Evolutionary conservation across 2,797 vertebrate species (phyloP).

Genomic region (Acridotheres tristis): DNA sequence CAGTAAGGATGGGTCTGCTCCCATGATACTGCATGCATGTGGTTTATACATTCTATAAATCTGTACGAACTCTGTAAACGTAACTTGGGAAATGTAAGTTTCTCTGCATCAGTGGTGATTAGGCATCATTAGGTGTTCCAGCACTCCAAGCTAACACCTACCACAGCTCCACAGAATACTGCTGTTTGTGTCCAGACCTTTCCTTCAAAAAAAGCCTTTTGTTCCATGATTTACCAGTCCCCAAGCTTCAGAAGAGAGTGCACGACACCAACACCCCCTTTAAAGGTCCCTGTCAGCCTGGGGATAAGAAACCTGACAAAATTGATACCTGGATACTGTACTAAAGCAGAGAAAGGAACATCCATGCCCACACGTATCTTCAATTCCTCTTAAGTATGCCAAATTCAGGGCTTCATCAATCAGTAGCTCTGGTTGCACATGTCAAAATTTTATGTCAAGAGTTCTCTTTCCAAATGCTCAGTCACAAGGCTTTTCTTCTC

Average conservation of each 20-base stretch:
- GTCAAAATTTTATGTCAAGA: neutral
- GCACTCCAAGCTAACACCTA: neutral
- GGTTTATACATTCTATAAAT: neutral
- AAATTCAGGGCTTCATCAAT: neutral
- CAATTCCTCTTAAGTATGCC: neutral
- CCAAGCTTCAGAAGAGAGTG: neutral
- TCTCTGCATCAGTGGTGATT: neutral
- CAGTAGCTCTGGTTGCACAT: neutral
- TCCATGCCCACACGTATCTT: neutral
- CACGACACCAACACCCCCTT: neutral
- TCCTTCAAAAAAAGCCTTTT: neutral
- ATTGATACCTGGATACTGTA: neutral
- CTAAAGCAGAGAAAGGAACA: neutral
- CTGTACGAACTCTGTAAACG: neutral
- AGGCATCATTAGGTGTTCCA: neutral
- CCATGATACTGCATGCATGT: fast-evolving
- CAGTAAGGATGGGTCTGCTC: neutral
- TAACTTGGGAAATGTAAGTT: neutral
- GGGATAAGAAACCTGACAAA: neutral
- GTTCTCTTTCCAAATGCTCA: neutral
- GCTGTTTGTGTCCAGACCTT: neutral
- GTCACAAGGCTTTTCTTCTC: neutral
- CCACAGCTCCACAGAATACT: neutral
- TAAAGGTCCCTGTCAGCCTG: neutral
- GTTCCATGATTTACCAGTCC: neutral